Percentiles rank a stretch among this genome's conserved stretches.
These are phyloP conservation scores for Elymnias hypermnestra DNA, from an alignment of 1,140 invertebrate genomes.

Conservation along the genomic window DNA sequence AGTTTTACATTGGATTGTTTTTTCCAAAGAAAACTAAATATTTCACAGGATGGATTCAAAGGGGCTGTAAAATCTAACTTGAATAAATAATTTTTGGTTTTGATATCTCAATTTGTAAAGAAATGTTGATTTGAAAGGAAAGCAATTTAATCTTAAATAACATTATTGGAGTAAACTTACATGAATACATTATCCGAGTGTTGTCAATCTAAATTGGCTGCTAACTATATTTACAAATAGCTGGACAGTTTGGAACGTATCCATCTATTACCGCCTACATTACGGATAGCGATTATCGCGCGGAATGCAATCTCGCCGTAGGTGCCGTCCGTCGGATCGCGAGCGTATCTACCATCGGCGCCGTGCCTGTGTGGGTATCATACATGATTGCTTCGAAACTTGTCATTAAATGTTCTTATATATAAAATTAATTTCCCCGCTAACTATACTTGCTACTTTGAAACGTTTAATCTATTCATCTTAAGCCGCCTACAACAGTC, in stretches of 20 bases:
- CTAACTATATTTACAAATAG: slow-evolving; percentile 28
- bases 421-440: too few species aligned
- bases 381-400: slow-evolving; percentile 2
- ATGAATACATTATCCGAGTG: slow-evolving; percentile 8
- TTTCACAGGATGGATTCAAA: too few species aligned
- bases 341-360: slow-evolving; percentile 28
- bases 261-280: slow-evolving; percentile 59
- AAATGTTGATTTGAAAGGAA: too few species aligned
- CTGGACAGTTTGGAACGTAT: slow-evolving; percentile 25
- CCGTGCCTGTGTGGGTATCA: slow-evolving; percentile 12
- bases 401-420: too few species aligned
- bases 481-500: too few species aligned
- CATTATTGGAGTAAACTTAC: neutral
- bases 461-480: too few species aligned
- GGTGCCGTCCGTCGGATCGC: slow-evolving; percentile 29
- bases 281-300: slow-evolving; percentile 43
- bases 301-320: slow-evolving; percentile 53
- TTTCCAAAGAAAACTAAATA: too few species aligned
- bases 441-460: too few species aligned
- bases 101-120: too few species aligned
- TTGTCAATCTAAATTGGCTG: slow-evolving; percentile 25
- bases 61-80: too few species aligned
- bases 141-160: neutral
- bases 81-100: too few species aligned
- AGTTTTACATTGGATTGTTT: too few species aligned